Conservation (phyloP, 2,888 invertebrate species). For the Heliconius ethilla region DNA sequence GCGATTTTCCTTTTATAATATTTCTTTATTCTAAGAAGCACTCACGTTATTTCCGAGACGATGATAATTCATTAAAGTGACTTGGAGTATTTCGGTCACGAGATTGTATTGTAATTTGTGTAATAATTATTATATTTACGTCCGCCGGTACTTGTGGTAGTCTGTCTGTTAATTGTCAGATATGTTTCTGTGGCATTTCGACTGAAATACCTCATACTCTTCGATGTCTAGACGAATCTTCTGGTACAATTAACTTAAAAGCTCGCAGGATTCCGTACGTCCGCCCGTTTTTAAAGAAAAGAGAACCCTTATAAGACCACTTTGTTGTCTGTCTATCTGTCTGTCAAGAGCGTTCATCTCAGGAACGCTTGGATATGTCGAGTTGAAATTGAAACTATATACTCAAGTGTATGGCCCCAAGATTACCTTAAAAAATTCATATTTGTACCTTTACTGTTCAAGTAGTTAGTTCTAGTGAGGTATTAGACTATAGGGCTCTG, state of each 20-base stretch:
- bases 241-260: constrained; percentile 24
- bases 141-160: constrained; percentile 41
- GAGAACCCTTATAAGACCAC: no score
- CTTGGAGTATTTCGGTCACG: constrained; percentile 41
- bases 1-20: constrained; percentile 6
- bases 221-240: constrained; percentile 40
- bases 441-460: no score
- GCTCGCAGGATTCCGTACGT: background rate
- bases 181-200: constrained; percentile 47
- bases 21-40: constrained; percentile 33
- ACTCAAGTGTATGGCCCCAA: no score
- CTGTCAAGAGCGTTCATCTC: no score
- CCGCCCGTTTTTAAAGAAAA: no score
- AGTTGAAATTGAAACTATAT: no score
- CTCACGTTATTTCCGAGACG: constrained; percentile 34
- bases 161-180: constrained; percentile 48
- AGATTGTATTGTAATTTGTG: constrained; percentile 50
- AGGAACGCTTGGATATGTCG: no score
- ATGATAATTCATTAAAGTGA: constrained; percentile 32
- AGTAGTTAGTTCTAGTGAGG: no score
- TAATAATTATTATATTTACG: constrained; percentile 51
- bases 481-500: no score
- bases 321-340: no score
- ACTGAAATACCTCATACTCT: constrained; percentile 35
- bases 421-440: no score